A percentile compares a stretch with the other conserved stretches of the same genome.
Conservation (phyloP, 2,797 vertebrate genomes). For the Silurus lanzhouensis region DNA sequence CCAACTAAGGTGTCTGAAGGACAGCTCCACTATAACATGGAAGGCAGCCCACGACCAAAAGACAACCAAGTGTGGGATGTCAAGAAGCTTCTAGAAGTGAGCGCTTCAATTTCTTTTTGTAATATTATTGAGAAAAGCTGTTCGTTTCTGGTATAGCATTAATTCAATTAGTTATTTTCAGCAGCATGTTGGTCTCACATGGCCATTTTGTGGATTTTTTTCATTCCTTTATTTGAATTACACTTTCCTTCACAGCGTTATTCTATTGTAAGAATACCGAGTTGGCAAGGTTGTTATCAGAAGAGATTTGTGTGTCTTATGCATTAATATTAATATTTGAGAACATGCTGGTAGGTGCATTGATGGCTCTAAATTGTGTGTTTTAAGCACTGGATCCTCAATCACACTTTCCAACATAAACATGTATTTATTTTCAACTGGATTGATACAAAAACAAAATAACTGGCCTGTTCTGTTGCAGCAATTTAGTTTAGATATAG, state of each 20-base stretch:
- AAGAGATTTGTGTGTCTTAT: neutral
- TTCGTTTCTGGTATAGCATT: neutral
- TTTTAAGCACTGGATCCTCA: too few relatives aligned
- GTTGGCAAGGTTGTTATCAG: neutral
- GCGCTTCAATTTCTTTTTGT: slow-evolving; percentile 23
- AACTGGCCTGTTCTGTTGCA: slow-evolving; percentile 53
- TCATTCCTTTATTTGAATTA: neutral
- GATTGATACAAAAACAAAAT: neutral
- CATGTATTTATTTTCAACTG: neutral
- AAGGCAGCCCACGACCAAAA: slow-evolving; percentile 74
- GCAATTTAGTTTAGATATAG: slow-evolving; percentile 97
- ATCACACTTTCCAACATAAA: too few relatives aligned
- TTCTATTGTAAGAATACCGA: neutral
- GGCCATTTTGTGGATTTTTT: neutral
- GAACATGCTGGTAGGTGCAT: neutral
- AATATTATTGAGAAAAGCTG: neutral
- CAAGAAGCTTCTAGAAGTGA: slow-evolving; percentile 91
- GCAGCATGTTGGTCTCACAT: neutral
- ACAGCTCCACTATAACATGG: slow-evolving; percentile 89
- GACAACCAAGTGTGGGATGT: slow-evolving; percentile 93
- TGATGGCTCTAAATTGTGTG: neutral
- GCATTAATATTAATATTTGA: neutral
- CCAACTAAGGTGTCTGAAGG: slow-evolving; percentile 69
- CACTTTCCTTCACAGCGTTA: too few relatives aligned
- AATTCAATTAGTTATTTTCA: neutral